A percentile compares a stretch with the other conserved stretches of the same genome.
Evolutionary conservation across 2,113 vertebrate genomes (phyloP).

Genomic region (Psilopogon haemacephalus): DNA sequence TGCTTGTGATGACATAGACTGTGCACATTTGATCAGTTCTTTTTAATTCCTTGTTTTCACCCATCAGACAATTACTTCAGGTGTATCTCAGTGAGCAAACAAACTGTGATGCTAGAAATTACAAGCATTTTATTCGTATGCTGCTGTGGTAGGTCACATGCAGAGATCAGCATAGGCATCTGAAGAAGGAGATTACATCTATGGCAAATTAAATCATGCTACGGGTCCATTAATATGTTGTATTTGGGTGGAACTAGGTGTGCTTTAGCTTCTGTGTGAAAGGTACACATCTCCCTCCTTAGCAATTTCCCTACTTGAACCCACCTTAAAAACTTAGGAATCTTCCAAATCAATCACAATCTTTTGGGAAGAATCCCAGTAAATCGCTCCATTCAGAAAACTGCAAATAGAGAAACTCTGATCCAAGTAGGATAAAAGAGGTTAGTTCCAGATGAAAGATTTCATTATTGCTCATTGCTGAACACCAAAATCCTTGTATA

Average conservation of each 20-base stretch:
- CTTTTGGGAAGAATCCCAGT: neutral
- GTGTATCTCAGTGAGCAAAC: neutral
- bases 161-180: neutral
- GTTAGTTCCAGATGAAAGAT: neutral
- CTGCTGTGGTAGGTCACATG: neutral
- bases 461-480: neutral
- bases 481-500: neutral
- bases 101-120: neutral
- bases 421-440: neutral
- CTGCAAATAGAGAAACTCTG: neutral
- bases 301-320: neutral
- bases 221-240: neutral
- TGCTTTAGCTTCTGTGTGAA: neutral
- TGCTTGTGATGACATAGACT: neutral
- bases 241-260: neutral
- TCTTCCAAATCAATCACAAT: neutral
- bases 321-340: neutral
- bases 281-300: neutral
- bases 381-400: neutral
- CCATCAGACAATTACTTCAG: neutral
- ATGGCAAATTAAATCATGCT: fast-evolving
- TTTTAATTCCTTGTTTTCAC: neutral
- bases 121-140: neutral
- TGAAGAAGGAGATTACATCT: neutral
- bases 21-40: fast-evolving